Base-by-base conservation (phyloP, 35 echinoderm and acorn worm genomes). In the Chiridota heheva region DNA sequence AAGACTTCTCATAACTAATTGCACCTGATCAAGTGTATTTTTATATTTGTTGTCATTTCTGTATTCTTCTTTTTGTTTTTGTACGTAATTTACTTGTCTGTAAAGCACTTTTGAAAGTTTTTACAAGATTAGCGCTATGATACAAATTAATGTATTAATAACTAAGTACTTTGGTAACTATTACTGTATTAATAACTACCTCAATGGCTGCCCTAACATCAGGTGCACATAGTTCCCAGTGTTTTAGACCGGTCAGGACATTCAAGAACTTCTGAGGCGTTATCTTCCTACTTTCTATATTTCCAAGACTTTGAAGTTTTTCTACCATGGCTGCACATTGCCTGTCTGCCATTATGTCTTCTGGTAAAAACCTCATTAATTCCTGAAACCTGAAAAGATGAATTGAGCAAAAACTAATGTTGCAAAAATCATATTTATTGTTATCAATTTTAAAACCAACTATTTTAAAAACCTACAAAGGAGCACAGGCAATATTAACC, bases 221-320 rank as follows among this genome's bases (percentile, higher is more conserved):
- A 1, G 95, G 95, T 18, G 89, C 73, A 85, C 95, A 98, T 1
- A 98, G 49, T 41, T 98, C 89, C 95, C 95, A 98, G 28, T 85
- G 84, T 60, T 86, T 88, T 26, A 98, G 65, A 2, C 73, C 75
- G 15, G 81, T 70, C 17, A 98, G 58, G 42, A 98, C 75, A 70
- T 91, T 88, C 10, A 92, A 76, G 47, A 98, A 98, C 47, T 98
- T 92, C 73, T 97, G 93, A 17, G 95, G 95, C 0, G 95, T 98
- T 18, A 87, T 81, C 56, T 98, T 98, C 31, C 89, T 57, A 45
- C 95, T 98, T 56, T 98, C 89, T 31, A 98, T 91, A 18, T 88
- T 91, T 1, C 95, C 95, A 40, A 98, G 86, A 22, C 80, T 85
- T 67, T 98, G 89, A 1, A 98, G 85, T 73, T 91, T 91, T 18